Evolutionary conservation across 2,113 vertebrate species (phyloP).

Genomic region (Proterorhinus semilunaris): DNA sequence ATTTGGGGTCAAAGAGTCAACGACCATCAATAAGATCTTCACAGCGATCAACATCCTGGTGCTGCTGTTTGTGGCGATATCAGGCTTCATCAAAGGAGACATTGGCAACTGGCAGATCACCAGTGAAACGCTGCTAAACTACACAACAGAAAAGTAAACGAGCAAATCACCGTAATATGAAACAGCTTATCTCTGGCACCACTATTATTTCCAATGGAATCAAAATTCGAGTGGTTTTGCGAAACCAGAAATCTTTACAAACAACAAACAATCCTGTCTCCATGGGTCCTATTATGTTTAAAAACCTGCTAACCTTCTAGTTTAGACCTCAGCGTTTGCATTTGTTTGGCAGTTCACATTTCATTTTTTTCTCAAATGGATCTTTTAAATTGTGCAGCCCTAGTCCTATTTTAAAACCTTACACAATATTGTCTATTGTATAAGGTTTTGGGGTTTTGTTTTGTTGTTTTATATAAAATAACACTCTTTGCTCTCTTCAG

Average conservation of each 20-base stretch:
- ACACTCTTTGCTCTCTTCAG: constrained; percentile 54
- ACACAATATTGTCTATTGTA: background rate
- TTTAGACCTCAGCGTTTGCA: no score
- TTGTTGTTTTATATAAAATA: constrained; percentile 2
- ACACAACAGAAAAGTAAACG: constrained; percentile 56
- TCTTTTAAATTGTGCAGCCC: no score
- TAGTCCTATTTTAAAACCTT: background rate
- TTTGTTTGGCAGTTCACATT: no score
- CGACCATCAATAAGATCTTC: constrained; percentile 83
- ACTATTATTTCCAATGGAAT: no score
- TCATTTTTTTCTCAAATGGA: no score
- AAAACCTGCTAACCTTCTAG: no score
- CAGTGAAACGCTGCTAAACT: constrained; percentile 58
- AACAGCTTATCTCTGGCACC: background rate
- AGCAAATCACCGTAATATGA: background rate
- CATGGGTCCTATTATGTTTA: no score
- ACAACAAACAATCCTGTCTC: no score
- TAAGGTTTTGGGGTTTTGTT: background rate
- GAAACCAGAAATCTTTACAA: no score
- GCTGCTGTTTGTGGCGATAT: constrained; percentile 80
- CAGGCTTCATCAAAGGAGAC: constrained; percentile 83
- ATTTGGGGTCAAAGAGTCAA: constrained; percentile 86
- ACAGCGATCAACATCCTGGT: constrained; percentile 80
- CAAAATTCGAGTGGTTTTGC: no score
- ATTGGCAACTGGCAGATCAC: constrained; percentile 79